Evolutionary conservation across 1,140 invertebrate species (phyloP).

Genomic region (Drosophila fuyamai): DNA sequence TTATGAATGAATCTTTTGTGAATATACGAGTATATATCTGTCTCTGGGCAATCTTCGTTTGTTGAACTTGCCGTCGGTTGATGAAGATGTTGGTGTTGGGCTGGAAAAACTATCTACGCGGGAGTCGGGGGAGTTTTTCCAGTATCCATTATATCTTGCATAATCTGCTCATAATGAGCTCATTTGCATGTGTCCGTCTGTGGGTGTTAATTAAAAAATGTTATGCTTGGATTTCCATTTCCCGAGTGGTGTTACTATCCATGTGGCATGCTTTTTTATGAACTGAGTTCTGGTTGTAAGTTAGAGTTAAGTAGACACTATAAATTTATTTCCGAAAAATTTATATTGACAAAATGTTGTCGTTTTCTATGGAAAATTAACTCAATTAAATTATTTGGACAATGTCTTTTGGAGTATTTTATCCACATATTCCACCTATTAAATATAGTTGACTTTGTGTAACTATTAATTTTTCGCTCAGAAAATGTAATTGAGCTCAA

Average conservation of each 20-base stretch:
- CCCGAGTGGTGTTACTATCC: not conserved
- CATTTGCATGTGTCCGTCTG: conserved; percentile 60
- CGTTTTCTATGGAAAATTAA: too few relatives aligned
- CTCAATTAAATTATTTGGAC: too few relatives aligned
- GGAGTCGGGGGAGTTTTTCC: conserved; percentile 35
- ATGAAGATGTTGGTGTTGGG: conserved; percentile 29
- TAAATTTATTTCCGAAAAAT: not conserved
- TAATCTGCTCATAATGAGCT: conserved; percentile 76
- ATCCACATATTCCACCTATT: too few relatives aligned
- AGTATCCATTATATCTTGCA: conserved; percentile 52
- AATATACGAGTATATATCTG: conserved; percentile 18
- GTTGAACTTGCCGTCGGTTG: conserved; percentile 51
- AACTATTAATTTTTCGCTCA: too few relatives aligned
- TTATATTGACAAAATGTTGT: too few relatives aligned
- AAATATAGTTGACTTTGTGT: too few relatives aligned
- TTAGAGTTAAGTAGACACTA: not conserved
- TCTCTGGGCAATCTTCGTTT: conserved; percentile 48
- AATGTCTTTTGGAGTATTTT: too few relatives aligned
- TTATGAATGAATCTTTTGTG: conserved; percentile 77
- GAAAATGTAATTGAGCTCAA: too few relatives aligned
- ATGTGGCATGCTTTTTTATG: not conserved
- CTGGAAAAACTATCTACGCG: conserved; percentile 41
- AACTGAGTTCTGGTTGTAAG: conserved; percentile 2
- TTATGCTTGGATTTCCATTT: conserved; percentile 37
- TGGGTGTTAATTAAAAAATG: conserved; percentile 55